phyloP scores from a whole-genome alignment of 2,888 invertebrate species.

The Drosophila greeni region DNA sequence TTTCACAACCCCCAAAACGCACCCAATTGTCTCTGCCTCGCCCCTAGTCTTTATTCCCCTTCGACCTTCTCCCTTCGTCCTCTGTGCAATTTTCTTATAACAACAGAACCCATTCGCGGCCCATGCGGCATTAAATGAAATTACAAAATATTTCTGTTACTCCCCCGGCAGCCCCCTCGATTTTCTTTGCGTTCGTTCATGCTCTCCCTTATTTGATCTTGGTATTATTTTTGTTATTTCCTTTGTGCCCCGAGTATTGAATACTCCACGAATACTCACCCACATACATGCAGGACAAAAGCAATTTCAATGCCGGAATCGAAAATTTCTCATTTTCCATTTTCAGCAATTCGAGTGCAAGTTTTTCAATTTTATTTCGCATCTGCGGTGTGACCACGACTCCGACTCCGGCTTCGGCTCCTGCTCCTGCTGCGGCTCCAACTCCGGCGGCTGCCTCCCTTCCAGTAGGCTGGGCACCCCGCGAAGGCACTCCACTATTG shows the following conservation, averaged over 20 bases:
- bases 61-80: background rate
- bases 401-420: slow-evolving; percentile 22
- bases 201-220: slow-evolving; percentile 23
- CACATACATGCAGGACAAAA: slow-evolving; percentile 89
- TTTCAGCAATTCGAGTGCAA: slow-evolving; percentile 84
- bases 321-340: slow-evolving; percentile 85
- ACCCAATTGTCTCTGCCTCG: slow-evolving; percentile 16
- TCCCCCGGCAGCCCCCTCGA: slow-evolving; percentile 13
- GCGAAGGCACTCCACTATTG: slow-evolving; percentile 60
- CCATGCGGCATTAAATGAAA: slow-evolving; percentile 56
- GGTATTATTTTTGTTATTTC: slow-evolving; percentile 33
- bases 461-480: slow-evolving; percentile 40
- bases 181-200: slow-evolving; percentile 1
- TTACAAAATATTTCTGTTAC: slow-evolving; percentile 52
- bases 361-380: slow-evolving; percentile 83
- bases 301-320: slow-evolving; percentile 85
- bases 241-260: slow-evolving; percentile 42
- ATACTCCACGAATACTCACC: slow-evolving; percentile 79
- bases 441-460: slow-evolving; percentile 2
- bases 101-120: slow-evolving; percentile 37
- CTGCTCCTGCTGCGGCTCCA: background rate
- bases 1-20: slow-evolving; percentile 7
- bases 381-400: slow-evolving; percentile 80
- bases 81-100: slow-evolving; percentile 32
- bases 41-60: background rate